Evolutionary conservation across 1,140 invertebrate genomes (phyloP).

Genomic region (Hyphantria cunea): DNA sequence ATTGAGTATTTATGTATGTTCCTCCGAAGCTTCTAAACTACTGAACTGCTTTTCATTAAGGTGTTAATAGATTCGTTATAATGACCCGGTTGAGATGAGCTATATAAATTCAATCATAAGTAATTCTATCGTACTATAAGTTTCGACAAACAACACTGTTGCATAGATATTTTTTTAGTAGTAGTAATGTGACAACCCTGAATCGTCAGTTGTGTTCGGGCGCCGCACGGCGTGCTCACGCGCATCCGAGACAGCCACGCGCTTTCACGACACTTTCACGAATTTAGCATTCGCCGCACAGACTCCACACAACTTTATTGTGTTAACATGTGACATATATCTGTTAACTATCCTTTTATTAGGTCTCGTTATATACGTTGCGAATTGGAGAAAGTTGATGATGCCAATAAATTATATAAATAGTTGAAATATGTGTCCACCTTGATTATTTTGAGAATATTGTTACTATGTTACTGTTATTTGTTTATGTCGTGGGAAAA

Average conservation of each 20-base stretch:
- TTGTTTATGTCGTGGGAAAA: too few relatives aligned
- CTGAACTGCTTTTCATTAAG: too few relatives aligned
- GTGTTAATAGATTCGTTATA: too few relatives aligned
- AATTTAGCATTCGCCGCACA: slow-evolving; percentile 57
- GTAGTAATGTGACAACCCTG: slow-evolving; percentile 5
- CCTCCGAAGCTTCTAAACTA: too few relatives aligned
- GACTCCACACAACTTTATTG: slow-evolving; percentile 16
- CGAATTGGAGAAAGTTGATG: background rate
- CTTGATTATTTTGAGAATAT: too few relatives aligned
- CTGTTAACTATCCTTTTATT: slow-evolving; percentile 5
- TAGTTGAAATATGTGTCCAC: too few relatives aligned
- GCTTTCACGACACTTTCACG: slow-evolving; percentile 70
- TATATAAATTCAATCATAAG: too few relatives aligned
- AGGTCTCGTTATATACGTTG: background rate
- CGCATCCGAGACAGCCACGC: slow-evolving; percentile 31
- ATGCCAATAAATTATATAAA: background rate
- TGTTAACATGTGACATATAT: slow-evolving; percentile 19
- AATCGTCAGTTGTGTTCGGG: background rate
- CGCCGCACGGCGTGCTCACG: slow-evolving; percentile 19
- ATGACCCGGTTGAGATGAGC: too few relatives aligned
- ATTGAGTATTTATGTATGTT: too few relatives aligned
- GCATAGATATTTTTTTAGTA: background rate
- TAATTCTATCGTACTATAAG: too few relatives aligned
- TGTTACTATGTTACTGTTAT: too few relatives aligned
- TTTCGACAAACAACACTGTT: background rate